A percentile compares a stretch with the other conserved stretches of the same genome.
Evolutionary conservation across 2,797 vertebrate genomes (phyloP).

Genomic region (Pseudochirops cupreus): DNA sequence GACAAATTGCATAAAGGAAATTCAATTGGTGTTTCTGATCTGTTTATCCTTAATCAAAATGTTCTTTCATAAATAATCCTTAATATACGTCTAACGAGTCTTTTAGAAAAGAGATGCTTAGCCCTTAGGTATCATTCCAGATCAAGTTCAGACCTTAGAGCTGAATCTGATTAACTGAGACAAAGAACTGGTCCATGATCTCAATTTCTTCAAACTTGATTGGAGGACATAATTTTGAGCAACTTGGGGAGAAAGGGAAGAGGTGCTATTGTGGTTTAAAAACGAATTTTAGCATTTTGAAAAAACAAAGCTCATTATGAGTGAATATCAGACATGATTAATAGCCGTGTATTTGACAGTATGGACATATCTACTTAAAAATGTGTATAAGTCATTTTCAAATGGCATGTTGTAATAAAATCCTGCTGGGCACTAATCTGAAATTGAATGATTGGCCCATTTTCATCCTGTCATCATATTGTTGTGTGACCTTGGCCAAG

Average conservation of each 20-base stretch:
- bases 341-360: neutral
- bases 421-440: neutral
- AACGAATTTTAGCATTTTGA: constrained; percentile 7
- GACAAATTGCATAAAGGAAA: constrained; percentile 35
- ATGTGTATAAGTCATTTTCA: neutral
- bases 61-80: constrained; percentile 24
- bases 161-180: constrained; percentile 37
- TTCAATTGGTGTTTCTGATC: constrained; percentile 27
- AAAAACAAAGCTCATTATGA: constrained; percentile 16
- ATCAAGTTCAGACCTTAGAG: constrained; percentile 25
- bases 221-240: constrained; percentile 14
- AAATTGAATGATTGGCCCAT: neutral
- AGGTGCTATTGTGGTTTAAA: constrained; percentile 6
- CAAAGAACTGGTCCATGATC: neutral
- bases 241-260: constrained; percentile 2
- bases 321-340: constrained; percentile 14
- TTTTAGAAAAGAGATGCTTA: constrained; percentile 26
- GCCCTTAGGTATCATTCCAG: constrained; percentile 39
- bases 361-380: neutral
- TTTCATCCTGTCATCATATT: neutral
- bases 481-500: neutral
- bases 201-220: constrained; percentile 35
- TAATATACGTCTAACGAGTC: constrained; percentile 19
- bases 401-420: neutral
- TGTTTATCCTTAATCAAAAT: constrained; percentile 49